Conservation (phyloP, 1,140 invertebrate genomes). For the Zaprionus inermis region DNA sequence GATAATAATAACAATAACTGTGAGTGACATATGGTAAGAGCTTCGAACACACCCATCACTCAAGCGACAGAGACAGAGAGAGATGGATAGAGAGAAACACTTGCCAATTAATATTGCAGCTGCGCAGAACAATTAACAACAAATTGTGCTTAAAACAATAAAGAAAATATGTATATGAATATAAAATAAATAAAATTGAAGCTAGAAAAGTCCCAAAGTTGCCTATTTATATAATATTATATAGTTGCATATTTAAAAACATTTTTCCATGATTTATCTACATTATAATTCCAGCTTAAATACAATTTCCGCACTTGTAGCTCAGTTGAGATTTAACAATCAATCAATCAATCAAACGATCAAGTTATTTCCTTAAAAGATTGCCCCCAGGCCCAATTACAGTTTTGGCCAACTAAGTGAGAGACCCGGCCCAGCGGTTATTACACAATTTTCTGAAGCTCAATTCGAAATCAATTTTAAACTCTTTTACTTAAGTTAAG, state of each 20-base stretch:
- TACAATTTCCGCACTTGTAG: neutral
- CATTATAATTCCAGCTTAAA: neutral
- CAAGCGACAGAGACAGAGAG: neutral
- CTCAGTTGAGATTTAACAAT: neutral
- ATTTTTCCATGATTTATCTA: neutral
- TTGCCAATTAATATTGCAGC: conserved; percentile 3
- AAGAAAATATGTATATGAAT: neutral
- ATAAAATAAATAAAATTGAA: neutral
- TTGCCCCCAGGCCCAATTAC: conserved; percentile 3
- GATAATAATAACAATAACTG: conserved; percentile 43
- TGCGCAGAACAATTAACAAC: neutral
- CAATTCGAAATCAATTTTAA: conserved; percentile 70
- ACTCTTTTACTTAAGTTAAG: conserved; percentile 59
- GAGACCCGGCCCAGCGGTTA: conserved; percentile 10
- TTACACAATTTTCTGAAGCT: conserved; percentile 51
- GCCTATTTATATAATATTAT: neutral
- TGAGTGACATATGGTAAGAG: conserved; percentile 7
- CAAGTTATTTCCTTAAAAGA: conserved; percentile 11
- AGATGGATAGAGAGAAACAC: neutral
- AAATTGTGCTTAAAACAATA: neutral
- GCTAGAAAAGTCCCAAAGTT: neutral
- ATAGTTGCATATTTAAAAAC: neutral
- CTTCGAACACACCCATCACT: neutral
- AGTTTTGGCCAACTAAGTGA: conserved; percentile 5
- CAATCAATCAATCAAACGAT: neutral